A percentile compares a stretch with the other conserved stretches of the same genome.
Evolutionary conservation across 2,797 vertebrate species (phyloP).

Genomic region (Liparis tanakae): DNA sequence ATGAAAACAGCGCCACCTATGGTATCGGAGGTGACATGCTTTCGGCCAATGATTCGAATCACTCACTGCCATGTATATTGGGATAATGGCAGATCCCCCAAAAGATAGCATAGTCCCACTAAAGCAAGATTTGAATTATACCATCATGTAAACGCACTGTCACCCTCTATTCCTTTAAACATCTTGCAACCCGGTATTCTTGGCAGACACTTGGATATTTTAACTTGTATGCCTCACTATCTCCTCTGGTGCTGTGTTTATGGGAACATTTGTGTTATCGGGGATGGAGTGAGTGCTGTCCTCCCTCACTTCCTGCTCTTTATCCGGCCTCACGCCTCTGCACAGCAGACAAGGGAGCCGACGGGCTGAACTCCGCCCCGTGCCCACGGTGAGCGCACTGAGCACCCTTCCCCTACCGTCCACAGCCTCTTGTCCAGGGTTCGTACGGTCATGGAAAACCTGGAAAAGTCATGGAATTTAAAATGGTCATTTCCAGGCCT

Average conservation of each 20-base stretch:
- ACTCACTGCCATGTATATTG: too few relatives aligned
- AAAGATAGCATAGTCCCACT: too few relatives aligned
- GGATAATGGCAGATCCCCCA: too few relatives aligned
- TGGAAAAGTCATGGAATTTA: too few relatives aligned
- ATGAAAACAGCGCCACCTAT: too few relatives aligned
- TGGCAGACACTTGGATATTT: background rate
- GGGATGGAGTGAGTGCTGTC: conserved; percentile 41
- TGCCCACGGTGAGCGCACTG: conserved; percentile 64
- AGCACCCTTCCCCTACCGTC: conserved; percentile 51
- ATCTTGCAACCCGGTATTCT: background rate
- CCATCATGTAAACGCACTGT: too few relatives aligned
- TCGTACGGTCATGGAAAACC: too few relatives aligned
- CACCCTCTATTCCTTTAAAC: background rate
- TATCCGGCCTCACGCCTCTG: conserved; percentile 80
- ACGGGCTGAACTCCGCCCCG: conserved; percentile 52
- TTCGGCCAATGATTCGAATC: too few relatives aligned
- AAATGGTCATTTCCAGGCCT: too few relatives aligned
- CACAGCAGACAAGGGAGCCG: conserved; percentile 57
- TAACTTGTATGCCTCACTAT: conserved; percentile 44
- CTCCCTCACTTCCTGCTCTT: conserved; percentile 80
- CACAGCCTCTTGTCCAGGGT: conserved; percentile 64
- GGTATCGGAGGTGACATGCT: too few relatives aligned
- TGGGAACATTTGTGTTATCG: conserved; percentile 66
- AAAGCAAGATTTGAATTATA: too few relatives aligned
- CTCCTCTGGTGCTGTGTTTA: conserved; percentile 28